Percentiles rank a stretch among this genome's conserved stretches.
These are phyloP conservation scores for Alauda arvensis DNA, from an alignment of 2,797 vertebrate genomes.

Conservation along the genomic window DNA sequence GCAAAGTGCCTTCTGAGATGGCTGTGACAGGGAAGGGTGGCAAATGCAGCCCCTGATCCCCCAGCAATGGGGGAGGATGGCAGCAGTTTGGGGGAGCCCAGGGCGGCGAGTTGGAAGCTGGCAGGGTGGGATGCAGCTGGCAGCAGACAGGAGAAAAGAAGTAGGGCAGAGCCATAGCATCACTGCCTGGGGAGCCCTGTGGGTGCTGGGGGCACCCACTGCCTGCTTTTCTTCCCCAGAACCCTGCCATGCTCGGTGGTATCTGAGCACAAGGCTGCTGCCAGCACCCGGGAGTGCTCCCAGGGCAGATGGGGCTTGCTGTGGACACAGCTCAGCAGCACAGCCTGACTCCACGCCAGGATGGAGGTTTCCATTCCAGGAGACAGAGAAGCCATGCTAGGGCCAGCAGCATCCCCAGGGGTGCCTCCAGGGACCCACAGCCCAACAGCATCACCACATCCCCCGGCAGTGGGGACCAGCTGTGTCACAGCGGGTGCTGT, in stretches of 20 bases:
- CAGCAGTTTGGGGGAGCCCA: not conserved
- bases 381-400: slow-evolving; percentile 3
- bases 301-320: not conserved
- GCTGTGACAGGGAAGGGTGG: not conserved
- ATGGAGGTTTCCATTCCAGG: not conserved
- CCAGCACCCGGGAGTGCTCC: not conserved
- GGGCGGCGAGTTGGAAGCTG: fast-evolving
- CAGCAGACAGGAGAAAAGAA: not conserved
- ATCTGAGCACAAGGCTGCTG: not conserved
- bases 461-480: not conserved
- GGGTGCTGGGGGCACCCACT: not conserved
- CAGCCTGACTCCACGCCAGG: not conserved
- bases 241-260: no score
- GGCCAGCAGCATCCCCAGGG: not conserved
- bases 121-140: not conserved
- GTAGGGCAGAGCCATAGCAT: not conserved
- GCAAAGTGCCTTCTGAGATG: not conserved
- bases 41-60: not conserved
- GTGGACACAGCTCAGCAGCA: not conserved
- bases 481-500: not conserved
- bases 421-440: not conserved
- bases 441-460: not conserved
- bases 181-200: not conserved
- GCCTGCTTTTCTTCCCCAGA: not conserved
- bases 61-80: fast-evolving